Evolutionary conservation across 1,140 invertebrate genomes (phyloP).

Genomic region (Brachystomella parvula): DNA sequence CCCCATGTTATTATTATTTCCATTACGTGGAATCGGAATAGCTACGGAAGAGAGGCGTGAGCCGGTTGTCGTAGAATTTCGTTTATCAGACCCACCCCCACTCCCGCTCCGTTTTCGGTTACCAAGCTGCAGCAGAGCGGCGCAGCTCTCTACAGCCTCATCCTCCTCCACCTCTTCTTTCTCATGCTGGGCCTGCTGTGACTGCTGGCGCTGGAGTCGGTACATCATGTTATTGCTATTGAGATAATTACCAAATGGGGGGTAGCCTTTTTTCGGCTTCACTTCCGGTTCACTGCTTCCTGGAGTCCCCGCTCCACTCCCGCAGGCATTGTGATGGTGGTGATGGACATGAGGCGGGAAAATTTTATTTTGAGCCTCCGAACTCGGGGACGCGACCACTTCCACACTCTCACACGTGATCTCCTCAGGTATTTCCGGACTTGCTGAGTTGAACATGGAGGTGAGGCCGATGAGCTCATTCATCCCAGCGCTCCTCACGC

Average conservation of each 20-base stretch:
- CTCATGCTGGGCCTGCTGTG: background rate
- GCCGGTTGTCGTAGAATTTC: background rate
- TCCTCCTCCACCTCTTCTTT: slow-evolving; percentile 12
- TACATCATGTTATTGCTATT: slow-evolving; percentile 16
- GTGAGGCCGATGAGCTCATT: slow-evolving; percentile 38
- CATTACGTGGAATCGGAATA: slow-evolving; percentile 29
- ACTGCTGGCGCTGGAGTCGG: background rate
- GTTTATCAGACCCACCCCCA: background rate
- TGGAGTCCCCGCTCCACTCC: background rate
- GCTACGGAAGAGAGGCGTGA: background rate
- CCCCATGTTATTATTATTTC: slow-evolving; percentile 30
- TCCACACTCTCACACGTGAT: slow-evolving; percentile 8
- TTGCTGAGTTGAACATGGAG: slow-evolving; percentile 26
- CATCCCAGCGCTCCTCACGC: slow-evolving; percentile 26
- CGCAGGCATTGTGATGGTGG: slow-evolving; percentile 14
- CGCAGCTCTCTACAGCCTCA: slow-evolving; percentile 30
- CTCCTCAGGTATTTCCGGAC: background rate
- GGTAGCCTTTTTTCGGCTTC: background rate
- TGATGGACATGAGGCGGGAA: slow-evolving; percentile 10
- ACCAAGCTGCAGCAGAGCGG: slow-evolving; percentile 22
- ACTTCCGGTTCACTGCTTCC: background rate
- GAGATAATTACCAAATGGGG: slow-evolving; percentile 12
- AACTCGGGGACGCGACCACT: background rate
- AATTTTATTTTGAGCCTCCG: background rate
- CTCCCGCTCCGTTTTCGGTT: background rate